A percentile compares a stretch with the other conserved stretches of the same genome.
Evolutionary conservation across 2,797 vertebrate genomes (phyloP).

Genomic region (Nothura maculosa): DNA sequence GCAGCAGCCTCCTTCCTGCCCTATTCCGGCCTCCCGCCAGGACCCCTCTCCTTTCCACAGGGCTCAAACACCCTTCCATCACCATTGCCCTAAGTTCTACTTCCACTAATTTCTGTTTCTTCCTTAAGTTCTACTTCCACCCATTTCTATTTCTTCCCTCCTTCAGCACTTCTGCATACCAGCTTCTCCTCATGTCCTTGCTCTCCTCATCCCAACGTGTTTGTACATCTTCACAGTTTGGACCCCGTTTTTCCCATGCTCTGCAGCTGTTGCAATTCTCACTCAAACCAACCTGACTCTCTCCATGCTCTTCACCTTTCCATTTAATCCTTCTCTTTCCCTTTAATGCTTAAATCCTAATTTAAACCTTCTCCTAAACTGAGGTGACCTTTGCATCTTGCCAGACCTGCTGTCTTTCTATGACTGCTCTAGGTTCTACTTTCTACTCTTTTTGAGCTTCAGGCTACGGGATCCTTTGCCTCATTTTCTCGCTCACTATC

Average conservation of each 20-base stretch:
- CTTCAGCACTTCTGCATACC: neutral
- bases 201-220: neutral
- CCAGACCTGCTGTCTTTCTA: neutral
- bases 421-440: neutral
- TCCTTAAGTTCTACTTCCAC: neutral
- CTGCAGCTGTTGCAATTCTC: accelerated
- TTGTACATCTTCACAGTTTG: neutral
- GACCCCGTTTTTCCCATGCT: neutral
- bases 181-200: neutral
- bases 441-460: neutral
- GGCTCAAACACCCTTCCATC: neutral
- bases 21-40: neutral
- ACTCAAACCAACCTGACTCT: neutral
- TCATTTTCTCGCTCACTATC: neutral
- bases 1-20: accelerated
- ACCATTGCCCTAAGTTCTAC: neutral
- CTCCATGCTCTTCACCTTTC: accelerated
- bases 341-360: no score
- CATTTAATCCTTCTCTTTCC: neutral
- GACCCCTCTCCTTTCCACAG: neutral
- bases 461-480: neutral
- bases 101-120: neutral
- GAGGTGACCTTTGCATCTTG: accelerated
- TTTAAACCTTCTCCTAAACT: neutral
- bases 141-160: no score